A percentile compares a stretch with the other conserved stretches of the same genome.
phyloP scores from a whole-genome alignment of 2,113 vertebrate genomes.

The Zapornia atra region DNA sequence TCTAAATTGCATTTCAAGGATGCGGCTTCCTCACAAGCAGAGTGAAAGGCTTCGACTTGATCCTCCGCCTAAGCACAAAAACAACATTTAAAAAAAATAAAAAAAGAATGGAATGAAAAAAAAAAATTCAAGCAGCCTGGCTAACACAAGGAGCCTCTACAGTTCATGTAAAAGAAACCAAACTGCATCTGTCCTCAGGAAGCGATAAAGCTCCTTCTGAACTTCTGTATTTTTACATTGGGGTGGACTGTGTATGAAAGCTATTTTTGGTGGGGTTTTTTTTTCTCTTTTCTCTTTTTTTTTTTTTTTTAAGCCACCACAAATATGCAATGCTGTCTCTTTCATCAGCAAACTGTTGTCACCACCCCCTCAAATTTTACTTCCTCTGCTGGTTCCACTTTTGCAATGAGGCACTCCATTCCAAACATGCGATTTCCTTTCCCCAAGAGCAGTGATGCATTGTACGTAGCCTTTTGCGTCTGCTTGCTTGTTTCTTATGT shows the following conservation, averaged over 20 bases:
- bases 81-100: background rate
- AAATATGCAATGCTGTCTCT: constrained; percentile 67
- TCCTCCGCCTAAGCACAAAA: constrained; percentile 45
- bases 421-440: constrained; percentile 19
- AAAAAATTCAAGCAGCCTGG: background rate
- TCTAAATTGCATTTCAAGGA: constrained; percentile 52
- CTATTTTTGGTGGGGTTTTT: constrained; percentile 35
- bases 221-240: constrained; percentile 75
- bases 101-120: background rate
- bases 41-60: constrained; percentile 11
- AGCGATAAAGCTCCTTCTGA: constrained; percentile 65
- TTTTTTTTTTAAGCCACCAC: constrained; percentile 34
- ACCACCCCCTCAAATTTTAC: constrained; percentile 69
- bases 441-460: background rate
- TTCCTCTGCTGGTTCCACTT: constrained; percentile 69
- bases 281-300: background rate
- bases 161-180: constrained; percentile 36
- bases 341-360: constrained; percentile 73
- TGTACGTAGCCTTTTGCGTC: fast-evolving
- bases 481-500: too few relatives aligned
- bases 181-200: constrained; percentile 74
- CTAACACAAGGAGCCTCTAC: background rate
- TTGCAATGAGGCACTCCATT: constrained; percentile 39
- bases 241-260: constrained; percentile 54
- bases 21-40: background rate